phyloP scores from a whole-genome alignment of 2,888 invertebrate species.

The Dendrolimus pini region DNA sequence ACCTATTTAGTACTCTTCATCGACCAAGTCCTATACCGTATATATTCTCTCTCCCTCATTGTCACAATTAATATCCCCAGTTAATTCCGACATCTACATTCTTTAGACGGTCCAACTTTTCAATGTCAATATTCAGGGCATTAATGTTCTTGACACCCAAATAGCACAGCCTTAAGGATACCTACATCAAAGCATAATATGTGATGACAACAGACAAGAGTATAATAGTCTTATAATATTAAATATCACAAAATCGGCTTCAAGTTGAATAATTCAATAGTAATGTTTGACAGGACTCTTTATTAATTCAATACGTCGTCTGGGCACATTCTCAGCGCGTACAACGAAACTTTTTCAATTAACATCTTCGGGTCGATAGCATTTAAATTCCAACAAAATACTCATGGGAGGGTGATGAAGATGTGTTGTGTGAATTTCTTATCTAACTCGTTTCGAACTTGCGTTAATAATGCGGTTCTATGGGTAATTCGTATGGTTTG shows the following conservation, averaged over 20 bases:
- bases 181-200: too few relatives aligned
- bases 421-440: slow-evolving; percentile 26
- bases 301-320: slow-evolving; percentile 59
- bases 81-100: too few relatives aligned
- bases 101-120: too few relatives aligned
- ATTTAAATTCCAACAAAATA: slow-evolving; percentile 63
- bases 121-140: too few relatives aligned
- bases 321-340: slow-evolving; percentile 37
- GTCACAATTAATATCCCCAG: too few relatives aligned
- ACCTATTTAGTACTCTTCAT: too few relatives aligned
- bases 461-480: slow-evolving; percentile 18
- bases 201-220: too few relatives aligned
- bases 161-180: too few relatives aligned
- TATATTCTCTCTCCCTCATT: too few relatives aligned
- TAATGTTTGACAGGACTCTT: slow-evolving; percentile 49
- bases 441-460: slow-evolving; percentile 23
- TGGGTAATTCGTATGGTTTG: background rate
- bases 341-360: slow-evolving; percentile 66
- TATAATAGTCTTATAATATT: too few relatives aligned
- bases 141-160: too few relatives aligned
- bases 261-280: slow-evolving; percentile 46
- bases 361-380: slow-evolving; percentile 49
- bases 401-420: slow-evolving; percentile 33
- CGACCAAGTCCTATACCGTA: too few relatives aligned
- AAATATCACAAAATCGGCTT: slow-evolving; percentile 33